Conservation (phyloP, 2,888 invertebrate species). For the Amphimallon solstitiale region DNA sequence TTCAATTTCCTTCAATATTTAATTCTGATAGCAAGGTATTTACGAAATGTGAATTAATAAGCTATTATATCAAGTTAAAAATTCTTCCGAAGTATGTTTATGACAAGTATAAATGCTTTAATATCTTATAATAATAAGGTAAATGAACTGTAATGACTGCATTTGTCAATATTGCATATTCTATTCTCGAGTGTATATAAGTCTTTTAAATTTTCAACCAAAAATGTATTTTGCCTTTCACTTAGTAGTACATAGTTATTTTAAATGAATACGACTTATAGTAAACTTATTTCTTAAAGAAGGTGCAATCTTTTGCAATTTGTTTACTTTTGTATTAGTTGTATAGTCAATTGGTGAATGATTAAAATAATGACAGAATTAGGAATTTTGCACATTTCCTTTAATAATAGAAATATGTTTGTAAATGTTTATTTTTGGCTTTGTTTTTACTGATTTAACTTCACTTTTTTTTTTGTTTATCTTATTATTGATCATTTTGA, state of each 20-base stretch:
- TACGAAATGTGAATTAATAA: neutral
- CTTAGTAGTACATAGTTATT: conserved; percentile 2
- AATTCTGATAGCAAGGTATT: neutral
- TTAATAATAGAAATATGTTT: neutral
- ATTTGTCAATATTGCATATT: neutral
- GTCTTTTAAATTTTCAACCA: neutral
- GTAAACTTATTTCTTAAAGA: too few species aligned
- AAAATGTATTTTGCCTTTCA: conserved; percentile 8
- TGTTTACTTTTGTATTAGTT: too few species aligned
- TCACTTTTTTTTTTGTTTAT: too few species aligned
- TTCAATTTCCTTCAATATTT: neutral
- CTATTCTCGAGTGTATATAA: neutral
- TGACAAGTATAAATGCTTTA: too few species aligned
- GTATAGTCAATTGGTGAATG: too few species aligned
- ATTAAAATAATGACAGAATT: too few species aligned
- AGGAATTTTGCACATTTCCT: neutral
- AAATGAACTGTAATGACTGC: neutral
- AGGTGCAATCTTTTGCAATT: too few species aligned
- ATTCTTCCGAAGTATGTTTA: neutral
- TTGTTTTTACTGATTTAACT: too few species aligned
- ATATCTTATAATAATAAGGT: neutral
- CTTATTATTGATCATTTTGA: too few species aligned
- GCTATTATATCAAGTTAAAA: neutral
- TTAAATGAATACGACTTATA: too few species aligned
- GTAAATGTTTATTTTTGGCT: too few species aligned